Evolutionary conservation across 2,888 invertebrate species (phyloP).

Genomic region (Teleiodes luculella): DNA sequence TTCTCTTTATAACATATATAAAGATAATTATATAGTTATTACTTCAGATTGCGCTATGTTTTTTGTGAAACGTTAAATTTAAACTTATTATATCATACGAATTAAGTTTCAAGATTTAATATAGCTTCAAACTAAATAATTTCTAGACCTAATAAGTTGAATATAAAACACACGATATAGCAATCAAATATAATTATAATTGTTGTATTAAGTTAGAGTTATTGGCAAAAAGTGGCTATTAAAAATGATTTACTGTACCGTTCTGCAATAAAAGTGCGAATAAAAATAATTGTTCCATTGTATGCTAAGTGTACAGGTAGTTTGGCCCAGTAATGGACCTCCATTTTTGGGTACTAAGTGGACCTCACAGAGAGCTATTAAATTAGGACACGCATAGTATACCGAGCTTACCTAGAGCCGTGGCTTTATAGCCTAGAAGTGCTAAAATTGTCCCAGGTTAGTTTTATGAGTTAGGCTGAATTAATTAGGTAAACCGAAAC

Average conservation of each 20-base stretch:
- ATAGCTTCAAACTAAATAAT: too few relatives aligned
- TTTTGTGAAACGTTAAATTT: too few relatives aligned
- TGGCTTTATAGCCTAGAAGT: background rate
- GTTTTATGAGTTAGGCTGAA: background rate
- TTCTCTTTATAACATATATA: too few relatives aligned
- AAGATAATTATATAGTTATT: too few relatives aligned
- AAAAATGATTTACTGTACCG: background rate
- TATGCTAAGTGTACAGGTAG: constrained; percentile 66
- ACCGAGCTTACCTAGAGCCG: background rate
- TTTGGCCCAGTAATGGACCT: constrained; percentile 49
- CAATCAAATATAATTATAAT: background rate
- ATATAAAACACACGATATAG: background rate
- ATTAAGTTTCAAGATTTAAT: too few relatives aligned
- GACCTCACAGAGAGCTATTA: constrained; percentile 56
- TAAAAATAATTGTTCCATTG: constrained; percentile 61
- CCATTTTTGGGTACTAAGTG: constrained; percentile 63
- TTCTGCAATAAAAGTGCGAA: constrained; percentile 38
- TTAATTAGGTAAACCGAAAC: background rate
- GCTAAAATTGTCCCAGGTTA: constrained; percentile 9
- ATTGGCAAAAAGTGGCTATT: background rate
- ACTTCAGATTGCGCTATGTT: too few relatives aligned
- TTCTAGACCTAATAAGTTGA: background rate
- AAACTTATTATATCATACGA: background rate
- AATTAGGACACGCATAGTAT: background rate
- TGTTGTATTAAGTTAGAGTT: background rate